Percentiles rank a stretch among this genome's conserved stretches.
Evolutionary conservation across 1,140 invertebrate genomes (phyloP).

Genomic region (Papilio xuthus): DNA sequence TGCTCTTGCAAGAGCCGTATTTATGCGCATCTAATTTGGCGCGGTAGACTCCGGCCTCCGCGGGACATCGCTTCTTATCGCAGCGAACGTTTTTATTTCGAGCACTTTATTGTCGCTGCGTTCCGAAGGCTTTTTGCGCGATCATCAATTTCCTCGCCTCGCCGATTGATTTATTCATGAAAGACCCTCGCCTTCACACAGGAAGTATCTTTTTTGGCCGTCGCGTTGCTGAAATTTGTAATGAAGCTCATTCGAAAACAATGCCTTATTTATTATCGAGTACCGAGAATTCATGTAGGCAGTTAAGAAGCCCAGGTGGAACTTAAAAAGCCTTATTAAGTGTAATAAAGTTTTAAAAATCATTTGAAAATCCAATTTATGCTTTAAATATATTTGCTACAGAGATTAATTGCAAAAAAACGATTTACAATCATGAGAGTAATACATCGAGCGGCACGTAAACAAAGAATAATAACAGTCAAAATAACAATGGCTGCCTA

Average conservation of each 20-base stretch:
- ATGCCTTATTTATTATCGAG: conserved; percentile 75
- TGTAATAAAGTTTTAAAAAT: conserved; percentile 13
- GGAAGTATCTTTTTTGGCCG: conserved; percentile 76
- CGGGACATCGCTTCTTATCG: conserved; percentile 70
- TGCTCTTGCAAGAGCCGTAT: conserved; percentile 54
- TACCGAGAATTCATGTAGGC: conserved; percentile 46
- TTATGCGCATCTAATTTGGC: conserved; percentile 80
- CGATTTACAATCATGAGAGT: conserved; percentile 41
- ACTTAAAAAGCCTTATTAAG: conserved; percentile 22
- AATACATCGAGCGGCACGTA: conserved; percentile 46
- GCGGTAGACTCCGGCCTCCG: conserved; percentile 48
- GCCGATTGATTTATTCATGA: conserved; percentile 80
- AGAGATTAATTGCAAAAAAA: conserved; percentile 2
- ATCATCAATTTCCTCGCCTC: conserved; percentile 80
- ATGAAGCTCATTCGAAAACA: conserved; percentile 79
- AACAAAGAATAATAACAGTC: conserved; percentile 64
- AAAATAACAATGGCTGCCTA: conserved; percentile 73
- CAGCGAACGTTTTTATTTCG: conserved; percentile 71
- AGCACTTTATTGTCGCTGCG: conserved; percentile 76
- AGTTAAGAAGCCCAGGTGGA: conserved; percentile 41
- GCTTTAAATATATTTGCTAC: not conserved
- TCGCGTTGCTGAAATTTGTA: conserved; percentile 77
- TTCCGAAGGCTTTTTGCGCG: conserved; percentile 73
- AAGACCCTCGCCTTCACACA: conserved; percentile 73
- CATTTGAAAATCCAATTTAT: not conserved